Evolutionary conservation across 2,888 invertebrate species (phyloP), one percentile per base, ranked within the genome.

Genomic region (Pyrrhia umbra): DNA sequence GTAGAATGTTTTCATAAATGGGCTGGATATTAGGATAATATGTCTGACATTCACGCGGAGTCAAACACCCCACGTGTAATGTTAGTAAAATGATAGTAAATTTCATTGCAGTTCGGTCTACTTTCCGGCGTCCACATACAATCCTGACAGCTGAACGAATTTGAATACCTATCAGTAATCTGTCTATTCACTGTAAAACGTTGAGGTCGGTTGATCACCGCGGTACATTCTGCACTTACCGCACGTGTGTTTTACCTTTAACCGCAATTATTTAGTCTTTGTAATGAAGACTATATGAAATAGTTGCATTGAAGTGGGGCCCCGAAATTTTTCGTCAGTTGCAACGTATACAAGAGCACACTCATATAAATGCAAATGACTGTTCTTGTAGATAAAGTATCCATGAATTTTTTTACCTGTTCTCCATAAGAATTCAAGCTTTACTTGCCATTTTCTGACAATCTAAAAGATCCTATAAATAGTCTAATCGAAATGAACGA

Each of bases 1-100:
- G 68, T 37, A 21, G 46, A 60, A 59, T 47, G 68, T 51, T 59
- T 67, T 67, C 68, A 40, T 34, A 67, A 68, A 67, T 68, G 66
- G 68, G 51, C 51, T 67, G 60, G 51, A 51, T 67, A 60, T 67
- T 51, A 67, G 34, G 59, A 51, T 68, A 67, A 67, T 52, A 61
- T 61, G 49, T 68, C 49, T 49, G 64, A 72, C 39, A 69, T 65
- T 71, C 37, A 65, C 52, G 16, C 20, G 34, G 55, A 15, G 51
- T 54, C 70, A 58, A 69, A 62, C 49, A 46, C 23, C 21, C 46
- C 39, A 73, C 56, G 55, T 51, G 62, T 57, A 30, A 56, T 27
- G 54, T 69, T 62, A 55, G 49, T 55, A 40, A 55, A 60, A 60
- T 59, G 47, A 67, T 59, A 57, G 45, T 49, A 70, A 37, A 51